Evolutionary conservation across 2,888 invertebrate genomes (phyloP).

Genomic region (Pegoplata infirma): DNA sequence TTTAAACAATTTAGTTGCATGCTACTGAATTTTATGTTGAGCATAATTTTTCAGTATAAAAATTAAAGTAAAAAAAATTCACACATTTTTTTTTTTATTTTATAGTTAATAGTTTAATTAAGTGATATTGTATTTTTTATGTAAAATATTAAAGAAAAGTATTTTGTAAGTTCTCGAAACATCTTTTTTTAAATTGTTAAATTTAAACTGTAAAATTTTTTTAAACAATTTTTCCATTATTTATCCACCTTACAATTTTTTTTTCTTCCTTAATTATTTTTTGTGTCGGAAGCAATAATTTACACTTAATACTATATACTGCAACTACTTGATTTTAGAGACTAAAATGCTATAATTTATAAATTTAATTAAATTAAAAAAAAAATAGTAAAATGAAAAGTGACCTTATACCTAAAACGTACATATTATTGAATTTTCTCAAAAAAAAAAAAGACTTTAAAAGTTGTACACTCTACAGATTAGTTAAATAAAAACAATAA

Average conservation of each 20-base stretch:
- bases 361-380: slow-evolving; percentile 4
- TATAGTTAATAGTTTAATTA: slow-evolving; percentile 27
- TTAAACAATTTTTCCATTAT: no score
- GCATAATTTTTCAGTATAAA: slow-evolving; percentile 65
- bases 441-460: slow-evolving; percentile 46
- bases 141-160: slow-evolving; percentile 12
- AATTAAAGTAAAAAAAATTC: slow-evolving; percentile 19
- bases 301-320: slow-evolving; percentile 3
- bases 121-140: slow-evolving; percentile 22
- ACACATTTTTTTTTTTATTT: no score
- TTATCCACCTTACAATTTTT: background rate
- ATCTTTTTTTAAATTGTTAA: background rate
- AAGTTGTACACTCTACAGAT: slow-evolving; percentile 12
- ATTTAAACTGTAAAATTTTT: slow-evolving; percentile 4
- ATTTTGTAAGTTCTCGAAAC: slow-evolving; percentile 11
- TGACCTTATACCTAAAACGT: slow-evolving; percentile 56
- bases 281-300: slow-evolving; percentile 41
- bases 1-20: slow-evolving; percentile 22
- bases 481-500: background rate
- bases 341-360: background rate
- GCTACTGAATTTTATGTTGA: slow-evolving; percentile 68
- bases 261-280: no score
- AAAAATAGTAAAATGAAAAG: slow-evolving; percentile 53
- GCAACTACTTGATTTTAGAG: no score
- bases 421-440: slow-evolving; percentile 33